Conservation (phyloP, 2,113 vertebrate species). For the Festucalex cinctus region DNA sequence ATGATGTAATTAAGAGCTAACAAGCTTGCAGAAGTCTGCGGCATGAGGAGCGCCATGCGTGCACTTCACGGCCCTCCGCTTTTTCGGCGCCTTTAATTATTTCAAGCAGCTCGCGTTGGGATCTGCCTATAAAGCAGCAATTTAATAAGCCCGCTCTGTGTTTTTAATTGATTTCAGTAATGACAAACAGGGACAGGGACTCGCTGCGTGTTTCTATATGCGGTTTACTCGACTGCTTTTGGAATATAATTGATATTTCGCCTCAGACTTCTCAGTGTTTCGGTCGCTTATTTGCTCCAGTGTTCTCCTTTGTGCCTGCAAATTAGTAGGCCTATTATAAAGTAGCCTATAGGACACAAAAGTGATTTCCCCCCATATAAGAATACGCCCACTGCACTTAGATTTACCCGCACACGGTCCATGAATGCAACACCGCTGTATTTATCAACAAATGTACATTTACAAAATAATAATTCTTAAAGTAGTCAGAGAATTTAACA, state of each 20-base stretch:
- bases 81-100: slow-evolving; percentile 55
- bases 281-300: neutral
- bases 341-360: neutral
- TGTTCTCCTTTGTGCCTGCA: neutral
- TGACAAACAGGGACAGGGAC: slow-evolving; percentile 18
- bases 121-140: slow-evolving; percentile 36
- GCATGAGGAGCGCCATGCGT: slow-evolving; percentile 18
- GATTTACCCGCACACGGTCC: neutral
- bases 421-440: neutral
- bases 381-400: neutral
- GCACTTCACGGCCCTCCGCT: slow-evolving; percentile 43
- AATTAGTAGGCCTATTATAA: neutral
- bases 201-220: slow-evolving; percentile 8
- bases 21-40: slow-evolving; percentile 48
- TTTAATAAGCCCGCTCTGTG: slow-evolving; percentile 40
- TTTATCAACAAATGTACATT: neutral
- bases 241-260: slow-evolving; percentile 22
- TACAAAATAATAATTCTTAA: neutral
- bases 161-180: slow-evolving; percentile 54
- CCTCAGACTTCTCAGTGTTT: neutral
- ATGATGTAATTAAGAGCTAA: slow-evolving; percentile 63
- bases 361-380: neutral
- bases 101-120: slow-evolving; percentile 36
- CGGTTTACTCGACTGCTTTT: slow-evolving; percentile 6
- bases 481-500: no score